Conservation (phyloP, 2,888 invertebrate species). For the Rhyacophila evoluta region DNA sequence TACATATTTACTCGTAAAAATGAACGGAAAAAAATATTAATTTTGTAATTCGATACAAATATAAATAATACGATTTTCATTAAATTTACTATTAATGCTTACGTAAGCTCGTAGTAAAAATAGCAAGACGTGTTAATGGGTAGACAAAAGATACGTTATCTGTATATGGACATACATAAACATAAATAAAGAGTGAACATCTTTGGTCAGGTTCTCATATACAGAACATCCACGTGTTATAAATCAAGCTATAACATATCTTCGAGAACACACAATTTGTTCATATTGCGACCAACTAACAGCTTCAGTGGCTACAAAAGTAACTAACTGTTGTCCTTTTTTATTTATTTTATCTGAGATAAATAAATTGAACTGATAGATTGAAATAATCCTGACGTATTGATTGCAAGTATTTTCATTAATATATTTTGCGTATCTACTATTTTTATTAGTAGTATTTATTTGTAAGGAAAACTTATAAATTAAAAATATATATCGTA, state of each 20-base stretch:
- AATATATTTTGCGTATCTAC: too few species aligned
- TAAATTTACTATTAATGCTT: too few species aligned
- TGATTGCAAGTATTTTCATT: too few species aligned
- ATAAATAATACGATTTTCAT: too few species aligned
- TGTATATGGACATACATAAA: neutral
- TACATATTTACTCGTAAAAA: too few species aligned
- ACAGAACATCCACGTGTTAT: constrained; percentile 15
- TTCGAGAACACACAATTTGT: constrained; percentile 34
- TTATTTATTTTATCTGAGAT: neutral
- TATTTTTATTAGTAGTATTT: too few species aligned
- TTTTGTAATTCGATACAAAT: too few species aligned
- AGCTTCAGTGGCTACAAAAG: neutral
- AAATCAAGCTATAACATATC: constrained; percentile 38
- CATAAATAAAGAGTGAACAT: constrained; percentile 1
- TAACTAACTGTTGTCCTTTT: constrained; percentile 16
- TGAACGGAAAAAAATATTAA: too few species aligned
- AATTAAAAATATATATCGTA: too few species aligned
- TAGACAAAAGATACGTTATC: constrained; percentile 15
- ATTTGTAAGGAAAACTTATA: too few species aligned
- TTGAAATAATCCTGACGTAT: too few species aligned
- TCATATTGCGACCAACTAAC: neutral
- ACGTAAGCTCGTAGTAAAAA: neutral
- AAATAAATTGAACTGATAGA: neutral
- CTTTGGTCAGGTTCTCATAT: neutral
- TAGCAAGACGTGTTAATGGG: constrained; percentile 8